Evolutionary conservation across 1,140 invertebrate species (phyloP).

Genomic region (Ericerus pela): DNA sequence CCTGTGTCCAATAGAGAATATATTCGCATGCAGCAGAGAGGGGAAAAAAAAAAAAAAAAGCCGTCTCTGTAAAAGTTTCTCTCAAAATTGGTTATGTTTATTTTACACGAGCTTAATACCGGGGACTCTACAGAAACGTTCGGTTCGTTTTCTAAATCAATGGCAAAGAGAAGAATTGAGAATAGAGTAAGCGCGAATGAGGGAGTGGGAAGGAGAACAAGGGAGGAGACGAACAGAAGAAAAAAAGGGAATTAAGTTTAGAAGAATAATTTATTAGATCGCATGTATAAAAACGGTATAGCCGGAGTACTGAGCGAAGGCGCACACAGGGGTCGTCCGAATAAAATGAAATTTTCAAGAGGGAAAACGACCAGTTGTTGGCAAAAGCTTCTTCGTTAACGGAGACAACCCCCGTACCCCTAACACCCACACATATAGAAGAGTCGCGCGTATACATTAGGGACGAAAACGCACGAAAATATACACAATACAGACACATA

Average conservation of each 20-base stretch:
- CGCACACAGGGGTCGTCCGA: neutral
- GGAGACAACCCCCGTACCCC: neutral
- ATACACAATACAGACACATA: neutral
- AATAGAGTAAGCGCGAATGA: no score
- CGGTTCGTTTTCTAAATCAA: no score
- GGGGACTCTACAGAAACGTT: no score
- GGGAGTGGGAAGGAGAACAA: no score
- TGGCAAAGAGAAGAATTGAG: no score
- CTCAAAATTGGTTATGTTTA: no score
- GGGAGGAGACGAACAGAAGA: neutral
- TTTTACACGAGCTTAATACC: no score
- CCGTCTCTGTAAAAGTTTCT: no score
- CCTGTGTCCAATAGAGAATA: no score
- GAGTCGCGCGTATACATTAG: neutral
- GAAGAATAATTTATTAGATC: slow-evolving; percentile 9
- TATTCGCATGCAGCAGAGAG: no score
- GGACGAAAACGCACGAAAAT: neutral
- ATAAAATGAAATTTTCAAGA: slow-evolving; percentile 7
- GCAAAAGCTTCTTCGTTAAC: slow-evolving; percentile 9
- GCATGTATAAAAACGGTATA: slow-evolving; percentile 2
- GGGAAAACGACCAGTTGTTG: slow-evolving; percentile 10
- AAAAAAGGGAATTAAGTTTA: neutral
- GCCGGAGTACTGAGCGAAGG: no score
- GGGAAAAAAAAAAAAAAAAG: no score
- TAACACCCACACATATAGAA: neutral